Evolutionary conservation across 2,888 invertebrate species (phyloP).

Genomic region (Osedax fenrisi): DNA sequence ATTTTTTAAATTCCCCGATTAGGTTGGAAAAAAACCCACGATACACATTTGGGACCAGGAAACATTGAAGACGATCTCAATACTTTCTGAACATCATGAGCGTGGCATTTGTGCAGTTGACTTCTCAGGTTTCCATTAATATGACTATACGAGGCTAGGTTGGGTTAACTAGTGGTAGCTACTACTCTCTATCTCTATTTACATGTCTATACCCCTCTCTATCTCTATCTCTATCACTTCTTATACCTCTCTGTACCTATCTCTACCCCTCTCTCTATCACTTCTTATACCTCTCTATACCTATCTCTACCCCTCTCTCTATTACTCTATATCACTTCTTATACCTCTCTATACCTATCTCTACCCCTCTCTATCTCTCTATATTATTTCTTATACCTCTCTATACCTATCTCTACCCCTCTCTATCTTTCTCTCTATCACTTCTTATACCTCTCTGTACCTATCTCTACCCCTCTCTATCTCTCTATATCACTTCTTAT

Average conservation of each 20-base stretch:
- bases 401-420: too few relatives aligned
- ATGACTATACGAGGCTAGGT: too few relatives aligned
- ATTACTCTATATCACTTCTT: not conserved
- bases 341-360: too few relatives aligned
- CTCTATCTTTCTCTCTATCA: too few relatives aligned
- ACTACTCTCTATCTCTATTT: not conserved
- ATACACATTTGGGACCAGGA: slow-evolving; percentile 52
- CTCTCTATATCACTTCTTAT: too few relatives aligned
- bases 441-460: too few relatives aligned
- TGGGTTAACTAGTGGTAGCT: too few relatives aligned
- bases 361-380: too few relatives aligned
- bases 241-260: not conserved
- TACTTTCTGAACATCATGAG: slow-evolving; percentile 50
- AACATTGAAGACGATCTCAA: slow-evolving; percentile 48
- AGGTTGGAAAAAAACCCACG: slow-evolving; percentile 51
- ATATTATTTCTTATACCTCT: too few relatives aligned
- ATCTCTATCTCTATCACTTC: not conserved
- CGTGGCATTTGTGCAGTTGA: slow-evolving; percentile 51
- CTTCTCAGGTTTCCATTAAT: slow-evolving; percentile 51
- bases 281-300: not conserved
- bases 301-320: not conserved
- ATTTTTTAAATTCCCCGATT: slow-evolving; percentile 7
- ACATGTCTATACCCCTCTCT: not conserved
- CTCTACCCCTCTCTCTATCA: not conserved
- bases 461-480: too few relatives aligned